Conservation (phyloP, 2,113 vertebrate genomes). For the Percina caprodes region DNA sequence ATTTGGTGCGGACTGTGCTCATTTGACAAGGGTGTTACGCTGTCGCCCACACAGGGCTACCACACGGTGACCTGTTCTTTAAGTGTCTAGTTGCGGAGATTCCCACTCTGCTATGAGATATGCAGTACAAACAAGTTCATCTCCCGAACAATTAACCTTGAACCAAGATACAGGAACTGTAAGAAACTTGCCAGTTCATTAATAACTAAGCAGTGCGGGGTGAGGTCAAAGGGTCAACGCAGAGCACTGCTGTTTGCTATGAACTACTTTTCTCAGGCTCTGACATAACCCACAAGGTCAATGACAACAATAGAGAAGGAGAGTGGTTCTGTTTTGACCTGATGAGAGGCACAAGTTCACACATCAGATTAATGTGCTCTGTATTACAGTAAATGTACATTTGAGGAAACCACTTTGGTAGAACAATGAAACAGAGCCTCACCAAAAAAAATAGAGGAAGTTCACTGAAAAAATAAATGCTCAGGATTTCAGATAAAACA, state of each 20-base stretch:
- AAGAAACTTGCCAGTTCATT: slow-evolving; percentile 70
- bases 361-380: slow-evolving; percentile 68
- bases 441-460: slow-evolving; percentile 67
- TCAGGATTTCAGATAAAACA: slow-evolving; percentile 43
- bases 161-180: slow-evolving; percentile 59
- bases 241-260: slow-evolving; percentile 43
- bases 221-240: slow-evolving; percentile 55
- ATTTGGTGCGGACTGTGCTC: slow-evolving; percentile 6
- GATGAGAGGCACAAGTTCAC: slow-evolving; percentile 63
- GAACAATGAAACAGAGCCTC: slow-evolving; percentile 74
- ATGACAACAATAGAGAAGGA: slow-evolving; percentile 70
- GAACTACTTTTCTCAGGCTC: slow-evolving; percentile 69
- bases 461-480: slow-evolving; percentile 65
- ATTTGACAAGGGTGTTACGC: slow-evolving; percentile 30
- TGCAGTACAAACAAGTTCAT: slow-evolving; percentile 50
- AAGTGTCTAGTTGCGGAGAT: slow-evolving; percentile 23
- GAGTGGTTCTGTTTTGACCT: slow-evolving; percentile 63
- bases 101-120: slow-evolving; percentile 27
- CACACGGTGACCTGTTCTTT: slow-evolving; percentile 13
- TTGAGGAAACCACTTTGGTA: slow-evolving; percentile 76
- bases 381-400: slow-evolving; percentile 69
- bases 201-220: slow-evolving; percentile 54
- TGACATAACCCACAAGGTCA: slow-evolving; percentile 72
- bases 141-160: slow-evolving; percentile 64
- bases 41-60: slow-evolving; percentile 33